These are phyloP conservation scores for Drosophila mettleri DNA, from an alignment of 2,888 invertebrate genomes.

Conservation along the genomic window DNA sequence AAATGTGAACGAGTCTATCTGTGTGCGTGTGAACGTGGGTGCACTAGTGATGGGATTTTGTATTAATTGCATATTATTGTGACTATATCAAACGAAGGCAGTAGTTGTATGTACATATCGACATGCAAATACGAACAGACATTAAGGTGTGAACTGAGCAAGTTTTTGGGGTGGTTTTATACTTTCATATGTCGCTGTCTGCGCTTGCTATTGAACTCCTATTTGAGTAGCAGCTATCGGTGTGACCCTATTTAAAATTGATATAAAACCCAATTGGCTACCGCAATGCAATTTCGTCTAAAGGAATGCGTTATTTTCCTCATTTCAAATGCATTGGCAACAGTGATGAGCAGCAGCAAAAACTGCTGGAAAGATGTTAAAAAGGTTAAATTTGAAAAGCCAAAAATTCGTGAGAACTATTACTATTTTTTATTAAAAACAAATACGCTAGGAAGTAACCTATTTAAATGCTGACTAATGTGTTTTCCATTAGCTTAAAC, in stretches of 20 bases:
- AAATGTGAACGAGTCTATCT: background rate
- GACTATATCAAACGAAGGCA: conserved; percentile 27
- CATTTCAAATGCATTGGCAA: background rate
- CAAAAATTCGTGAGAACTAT: background rate
- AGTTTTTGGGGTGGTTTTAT: conserved; percentile 16
- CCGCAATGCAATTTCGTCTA: background rate
- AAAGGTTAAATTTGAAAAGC: background rate
- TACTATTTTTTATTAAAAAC: background rate
- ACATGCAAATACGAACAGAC: background rate
- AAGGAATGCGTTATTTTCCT: conserved; percentile 2
- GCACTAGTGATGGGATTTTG: conserved; percentile 42
- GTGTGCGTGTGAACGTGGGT: conserved; percentile 21
- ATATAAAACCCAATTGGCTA: conserved; percentile 2
- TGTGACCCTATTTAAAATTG: conserved; percentile 4
- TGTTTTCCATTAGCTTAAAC: background rate
- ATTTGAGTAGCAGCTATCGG: background rate
- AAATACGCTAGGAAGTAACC: background rate
- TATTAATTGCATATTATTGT: conserved; percentile 44
- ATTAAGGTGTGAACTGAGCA: conserved; percentile 20
- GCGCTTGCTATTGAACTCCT: conserved; percentile 5
- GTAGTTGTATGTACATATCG: background rate
- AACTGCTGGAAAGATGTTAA: background rate
- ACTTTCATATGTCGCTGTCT: background rate
- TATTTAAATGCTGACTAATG: background rate
- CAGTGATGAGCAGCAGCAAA: background rate